phyloP scores from a whole-genome alignment of 2,113 vertebrate species.

The Erinaceus europaeus region DNA sequence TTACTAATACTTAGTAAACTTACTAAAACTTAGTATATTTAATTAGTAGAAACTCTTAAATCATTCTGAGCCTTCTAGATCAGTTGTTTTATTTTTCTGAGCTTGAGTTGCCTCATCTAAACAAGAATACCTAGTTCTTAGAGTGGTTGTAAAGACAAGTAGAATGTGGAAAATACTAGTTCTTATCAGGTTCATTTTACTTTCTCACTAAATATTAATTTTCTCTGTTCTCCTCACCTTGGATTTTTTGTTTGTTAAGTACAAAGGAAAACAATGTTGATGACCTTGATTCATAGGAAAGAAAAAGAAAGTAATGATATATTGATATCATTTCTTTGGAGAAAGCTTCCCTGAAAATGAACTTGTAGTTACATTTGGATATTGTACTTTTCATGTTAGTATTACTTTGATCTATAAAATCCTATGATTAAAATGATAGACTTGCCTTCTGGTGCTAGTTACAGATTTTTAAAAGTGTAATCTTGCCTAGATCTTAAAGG shows the following conservation, averaged over 20 bases:
- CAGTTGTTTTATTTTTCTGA: background rate
- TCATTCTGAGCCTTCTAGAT: background rate
- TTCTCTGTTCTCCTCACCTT: background rate
- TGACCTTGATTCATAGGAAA: background rate
- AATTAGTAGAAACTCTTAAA: background rate
- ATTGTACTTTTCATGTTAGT: background rate
- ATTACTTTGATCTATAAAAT: conserved; percentile 12
- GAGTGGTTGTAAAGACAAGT: background rate
- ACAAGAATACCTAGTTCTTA: background rate
- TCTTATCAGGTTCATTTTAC: background rate
- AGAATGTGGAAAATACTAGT: background rate
- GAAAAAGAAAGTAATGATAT: background rate
- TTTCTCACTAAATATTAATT: background rate
- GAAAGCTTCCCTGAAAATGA: conserved; percentile 10
- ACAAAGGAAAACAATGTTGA: background rate
- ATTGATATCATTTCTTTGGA: background rate
- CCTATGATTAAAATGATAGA: background rate
- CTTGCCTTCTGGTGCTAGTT: background rate
- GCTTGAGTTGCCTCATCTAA: background rate
- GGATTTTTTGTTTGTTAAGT: background rate
- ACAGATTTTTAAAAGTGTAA: background rate
- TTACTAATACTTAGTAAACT: background rate
- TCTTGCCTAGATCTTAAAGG: background rate
- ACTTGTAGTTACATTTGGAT: background rate
- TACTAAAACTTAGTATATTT: too few relatives aligned